Evolutionary conservation across 2,113 vertebrate species (phyloP).

Genomic region (Sinosuthora webbiana): DNA sequence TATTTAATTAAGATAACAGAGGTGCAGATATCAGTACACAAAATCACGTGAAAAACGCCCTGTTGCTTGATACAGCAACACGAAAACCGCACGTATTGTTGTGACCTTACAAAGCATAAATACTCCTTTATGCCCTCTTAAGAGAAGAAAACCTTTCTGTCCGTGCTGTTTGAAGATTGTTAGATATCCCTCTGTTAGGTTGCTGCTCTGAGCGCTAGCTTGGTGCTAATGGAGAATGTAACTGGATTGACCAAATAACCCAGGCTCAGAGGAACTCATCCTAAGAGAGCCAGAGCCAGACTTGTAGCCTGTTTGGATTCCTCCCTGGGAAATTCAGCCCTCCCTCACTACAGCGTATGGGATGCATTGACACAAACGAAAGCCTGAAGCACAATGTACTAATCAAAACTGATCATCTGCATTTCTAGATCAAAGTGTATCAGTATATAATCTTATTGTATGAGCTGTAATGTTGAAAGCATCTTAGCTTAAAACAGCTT

Average conservation of each 20-base stretch:
- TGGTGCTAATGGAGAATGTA: constrained; percentile 62
- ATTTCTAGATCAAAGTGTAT: constrained; percentile 72
- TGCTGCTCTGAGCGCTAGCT: constrained; percentile 47
- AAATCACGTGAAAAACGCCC: background rate
- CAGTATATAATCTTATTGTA: constrained; percentile 65
- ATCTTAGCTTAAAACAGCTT: constrained; percentile 71
- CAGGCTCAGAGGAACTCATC: constrained; percentile 10
- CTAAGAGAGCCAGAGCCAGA: background rate
- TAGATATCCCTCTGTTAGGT: constrained; percentile 24
- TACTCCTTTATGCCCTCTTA: background rate
- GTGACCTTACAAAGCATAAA: constrained; percentile 30
- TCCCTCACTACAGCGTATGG: background rate
- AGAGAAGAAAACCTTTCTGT: background rate
- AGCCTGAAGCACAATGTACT: constrained; percentile 37
- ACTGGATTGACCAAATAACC: constrained; percentile 50
- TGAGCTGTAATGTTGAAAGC: constrained; percentile 69
- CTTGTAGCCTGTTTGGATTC: background rate
- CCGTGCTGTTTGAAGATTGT: constrained; percentile 22
- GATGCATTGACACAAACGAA: background rate
- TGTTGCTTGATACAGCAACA: background rate
- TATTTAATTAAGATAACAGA: constrained; percentile 70
- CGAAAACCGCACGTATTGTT: background rate
- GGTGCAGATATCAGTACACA: constrained; percentile 63
- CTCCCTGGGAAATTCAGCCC: background rate
- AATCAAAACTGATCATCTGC: constrained; percentile 61